Percentiles rank a stretch among this genome's conserved stretches.
These are phyloP conservation scores for Falco novaeseelandiae DNA, from an alignment of 2,797 vertebrate genomes.

Conservation along the genomic window DNA sequence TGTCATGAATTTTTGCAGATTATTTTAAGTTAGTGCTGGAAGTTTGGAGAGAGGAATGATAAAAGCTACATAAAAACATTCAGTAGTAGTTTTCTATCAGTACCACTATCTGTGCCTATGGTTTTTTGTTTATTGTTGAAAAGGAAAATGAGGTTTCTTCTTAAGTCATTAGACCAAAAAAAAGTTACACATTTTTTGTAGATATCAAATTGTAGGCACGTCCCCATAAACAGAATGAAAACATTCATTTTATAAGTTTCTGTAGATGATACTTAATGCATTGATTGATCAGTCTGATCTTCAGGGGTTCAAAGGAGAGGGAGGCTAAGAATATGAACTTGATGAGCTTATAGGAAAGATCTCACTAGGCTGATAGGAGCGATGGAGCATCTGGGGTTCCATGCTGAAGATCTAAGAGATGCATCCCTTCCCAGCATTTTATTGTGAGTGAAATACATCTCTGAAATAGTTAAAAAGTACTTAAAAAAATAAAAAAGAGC, in stretches of 20 bases:
- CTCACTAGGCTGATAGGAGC: not conserved
- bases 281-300: not conserved
- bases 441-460: not conserved
- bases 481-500: slow-evolving; percentile 22
- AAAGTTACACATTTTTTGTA: not conserved
- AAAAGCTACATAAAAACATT: not conserved
- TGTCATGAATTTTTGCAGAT: not conserved
- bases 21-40: not conserved
- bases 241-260: not conserved
- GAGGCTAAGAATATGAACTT: not conserved
- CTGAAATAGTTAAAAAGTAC: slow-evolving; percentile 65
- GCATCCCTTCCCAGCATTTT: not conserved
- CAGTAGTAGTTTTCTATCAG: not conserved
- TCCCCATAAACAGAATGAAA: not conserved
- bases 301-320: not conserved
- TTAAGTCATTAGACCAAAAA: not conserved
- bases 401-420: not conserved
- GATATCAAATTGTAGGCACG: not conserved
- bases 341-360: not conserved
- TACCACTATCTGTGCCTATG: not conserved
- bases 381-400: not conserved
- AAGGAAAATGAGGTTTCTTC: not conserved
- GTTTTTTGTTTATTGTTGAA: not conserved
- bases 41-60: not conserved
- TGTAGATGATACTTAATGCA: not conserved